phyloP scores from a whole-genome alignment of 2,888 invertebrate species.

The Eumacrocentrus americanus region DNA sequence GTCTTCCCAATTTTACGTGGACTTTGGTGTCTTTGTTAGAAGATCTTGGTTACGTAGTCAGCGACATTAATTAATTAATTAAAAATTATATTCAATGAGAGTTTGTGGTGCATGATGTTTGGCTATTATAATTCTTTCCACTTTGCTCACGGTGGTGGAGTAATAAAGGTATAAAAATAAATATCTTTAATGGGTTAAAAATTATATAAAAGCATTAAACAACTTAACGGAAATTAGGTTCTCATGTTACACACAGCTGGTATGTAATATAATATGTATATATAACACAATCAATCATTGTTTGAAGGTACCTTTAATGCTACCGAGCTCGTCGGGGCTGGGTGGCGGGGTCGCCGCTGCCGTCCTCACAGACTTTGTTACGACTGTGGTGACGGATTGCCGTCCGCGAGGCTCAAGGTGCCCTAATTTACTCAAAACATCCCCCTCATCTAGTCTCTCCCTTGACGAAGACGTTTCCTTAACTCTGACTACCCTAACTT shows the following conservation, averaged over 20 bases:
- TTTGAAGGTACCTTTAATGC: conserved; percentile 62
- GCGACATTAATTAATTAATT: background rate
- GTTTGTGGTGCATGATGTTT: conserved; percentile 19
- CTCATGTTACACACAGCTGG: conserved; percentile 62
- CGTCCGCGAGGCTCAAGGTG: conserved; percentile 59
- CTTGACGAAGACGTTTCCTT: conserved; percentile 18
- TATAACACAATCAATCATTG: conserved; percentile 56
- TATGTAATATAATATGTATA: conserved; percentile 55
- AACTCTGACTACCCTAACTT: conserved; percentile 26
- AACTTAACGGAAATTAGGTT: conserved; percentile 26
- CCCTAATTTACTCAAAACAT: conserved; percentile 51
- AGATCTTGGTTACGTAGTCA: background rate
- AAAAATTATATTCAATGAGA: conserved; percentile 6
- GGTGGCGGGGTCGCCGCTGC: conserved; percentile 59
- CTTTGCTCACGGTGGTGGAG: conserved; percentile 7
- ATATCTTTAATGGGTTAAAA: conserved; percentile 12
- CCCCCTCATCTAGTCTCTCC: conserved; percentile 43
- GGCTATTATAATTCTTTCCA: conserved; percentile 2
- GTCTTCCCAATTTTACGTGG: too few species aligned
- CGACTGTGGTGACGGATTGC: conserved; percentile 61
- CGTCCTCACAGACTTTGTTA: conserved; percentile 61
- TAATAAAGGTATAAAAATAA: conserved; percentile 10
- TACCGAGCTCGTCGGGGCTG: conserved; percentile 61
- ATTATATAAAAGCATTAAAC: conserved; percentile 27
- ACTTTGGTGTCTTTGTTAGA: background rate